Evolutionary conservation across 37 sponge, comb jelly and placozoan genomes (phyloP).

Genomic region (Beroe forskalii): DNA sequence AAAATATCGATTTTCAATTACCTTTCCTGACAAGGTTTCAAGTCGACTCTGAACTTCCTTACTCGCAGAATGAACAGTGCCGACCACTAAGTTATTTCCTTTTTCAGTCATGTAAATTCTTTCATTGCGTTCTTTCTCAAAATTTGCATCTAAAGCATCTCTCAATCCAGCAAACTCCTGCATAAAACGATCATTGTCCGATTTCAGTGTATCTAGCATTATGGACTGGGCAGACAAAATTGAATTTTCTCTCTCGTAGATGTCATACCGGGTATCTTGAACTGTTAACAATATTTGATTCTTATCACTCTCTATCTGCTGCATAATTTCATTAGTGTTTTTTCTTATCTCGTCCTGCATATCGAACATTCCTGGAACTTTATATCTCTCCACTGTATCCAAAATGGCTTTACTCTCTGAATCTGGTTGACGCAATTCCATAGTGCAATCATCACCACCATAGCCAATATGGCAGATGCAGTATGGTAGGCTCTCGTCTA

Average conservation of each 20-base stretch:
- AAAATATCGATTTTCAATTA: slow-evolving; percentile 2
- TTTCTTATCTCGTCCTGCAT: background rate
- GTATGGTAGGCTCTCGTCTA: background rate
- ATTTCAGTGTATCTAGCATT: background rate
- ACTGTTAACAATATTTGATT: background rate
- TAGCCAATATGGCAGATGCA: background rate
- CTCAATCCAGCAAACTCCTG: background rate
- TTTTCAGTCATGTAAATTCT: background rate
- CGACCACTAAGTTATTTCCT: background rate
- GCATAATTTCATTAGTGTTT: background rate
- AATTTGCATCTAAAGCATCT: background rate
- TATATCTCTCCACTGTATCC: background rate
- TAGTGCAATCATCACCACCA: background rate
- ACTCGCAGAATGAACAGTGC: background rate
- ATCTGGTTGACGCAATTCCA: background rate
- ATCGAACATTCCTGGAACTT: background rate
- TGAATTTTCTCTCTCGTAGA: background rate
- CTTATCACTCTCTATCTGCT: background rate
- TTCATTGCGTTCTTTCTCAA: background rate
- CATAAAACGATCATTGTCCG: background rate
- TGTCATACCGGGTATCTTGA: background rate
- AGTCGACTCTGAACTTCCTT: background rate
- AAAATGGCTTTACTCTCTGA: background rate
- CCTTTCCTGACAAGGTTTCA: background rate
- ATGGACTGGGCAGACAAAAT: background rate